Evolutionary conservation across 1,140 invertebrate species (phyloP).

Genomic region (Aphelenchoides besseyi): DNA sequence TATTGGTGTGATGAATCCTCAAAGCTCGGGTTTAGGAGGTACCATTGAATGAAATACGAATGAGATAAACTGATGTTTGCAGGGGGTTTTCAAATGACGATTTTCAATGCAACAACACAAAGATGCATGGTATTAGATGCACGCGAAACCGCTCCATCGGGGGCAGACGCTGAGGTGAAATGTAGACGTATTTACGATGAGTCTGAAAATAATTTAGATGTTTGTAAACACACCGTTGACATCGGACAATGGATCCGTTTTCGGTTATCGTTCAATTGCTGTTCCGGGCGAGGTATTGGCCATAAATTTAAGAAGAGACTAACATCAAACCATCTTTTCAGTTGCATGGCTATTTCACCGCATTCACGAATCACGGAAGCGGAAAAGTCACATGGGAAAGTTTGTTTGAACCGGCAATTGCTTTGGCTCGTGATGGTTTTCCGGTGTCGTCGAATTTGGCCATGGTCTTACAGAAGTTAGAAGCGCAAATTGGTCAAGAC

Average conservation of each 20-base stretch:
- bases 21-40: slow-evolving; percentile 82
- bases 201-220: slow-evolving; percentile 63
- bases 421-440: slow-evolving; percentile 71
- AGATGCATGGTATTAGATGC: slow-evolving; percentile 70
- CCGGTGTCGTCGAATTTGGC: slow-evolving; percentile 44
- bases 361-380: slow-evolving; percentile 76
- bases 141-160: slow-evolving; percentile 75
- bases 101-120: slow-evolving; percentile 43
- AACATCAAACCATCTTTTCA: slow-evolving; percentile 65
- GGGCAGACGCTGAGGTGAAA: slow-evolving; percentile 66
- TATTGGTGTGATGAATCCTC: slow-evolving; percentile 77
- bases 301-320: slow-evolving; percentile 75
- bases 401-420: slow-evolving; percentile 52
- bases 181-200: slow-evolving; percentile 74
- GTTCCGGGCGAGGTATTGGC: slow-evolving; percentile 81
- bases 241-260: slow-evolving; percentile 11
- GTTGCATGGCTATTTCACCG: slow-evolving; percentile 78
- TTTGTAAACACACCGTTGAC: neutral
- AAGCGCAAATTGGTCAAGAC: slow-evolving; percentile 38
- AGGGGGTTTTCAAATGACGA: slow-evolving; percentile 61
- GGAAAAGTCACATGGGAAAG: slow-evolving; percentile 53
- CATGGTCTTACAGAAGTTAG: slow-evolving; percentile 40
- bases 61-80: too few relatives aligned
- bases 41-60: slow-evolving; percentile 63
- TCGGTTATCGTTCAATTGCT: slow-evolving; percentile 75